These are phyloP conservation scores for Xiphophorus maculatus DNA, from an alignment of 2,113 vertebrate species.

Conservation along the genomic window DNA sequence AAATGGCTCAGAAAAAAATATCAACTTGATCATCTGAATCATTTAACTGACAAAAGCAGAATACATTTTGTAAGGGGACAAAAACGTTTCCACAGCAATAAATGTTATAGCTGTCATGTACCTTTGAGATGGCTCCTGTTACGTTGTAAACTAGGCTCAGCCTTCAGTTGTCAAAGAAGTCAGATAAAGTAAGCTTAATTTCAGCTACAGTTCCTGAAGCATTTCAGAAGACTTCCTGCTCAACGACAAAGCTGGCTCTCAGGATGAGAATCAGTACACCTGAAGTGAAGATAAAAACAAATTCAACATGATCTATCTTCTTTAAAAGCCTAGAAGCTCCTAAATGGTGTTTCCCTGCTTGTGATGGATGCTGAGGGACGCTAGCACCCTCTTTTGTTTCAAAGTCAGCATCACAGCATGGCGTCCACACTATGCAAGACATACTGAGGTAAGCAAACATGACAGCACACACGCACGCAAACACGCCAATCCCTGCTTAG, in stretches of 20 bases:
- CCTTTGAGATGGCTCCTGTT: conserved; percentile 37
- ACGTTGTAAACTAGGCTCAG: conserved; percentile 48
- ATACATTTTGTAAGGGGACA: not conserved
- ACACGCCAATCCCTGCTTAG: conserved; percentile 67
- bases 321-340: conserved; percentile 48
- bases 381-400: conserved; percentile 69
- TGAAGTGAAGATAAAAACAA: conserved; percentile 53
- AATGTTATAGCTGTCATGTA: conserved; percentile 60
- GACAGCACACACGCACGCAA: conserved; percentile 63
- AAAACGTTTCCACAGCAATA: not conserved
- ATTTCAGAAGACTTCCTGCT: conserved; percentile 27
- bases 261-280: conserved; percentile 59
- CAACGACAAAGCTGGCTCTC: conserved; percentile 33
- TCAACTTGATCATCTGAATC: not conserved
- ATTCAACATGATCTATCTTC: conserved; percentile 50
- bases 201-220: conserved; percentile 30
- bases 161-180: conserved; percentile 51
- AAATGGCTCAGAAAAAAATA: too few species aligned
- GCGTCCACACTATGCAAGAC: conserved; percentile 44
- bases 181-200: conserved; percentile 42
- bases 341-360: conserved; percentile 50
- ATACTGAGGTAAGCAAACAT: conserved; percentile 74
- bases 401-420: conserved; percentile 57
- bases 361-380: conserved; percentile 52
- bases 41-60: not conserved